Conservation (phyloP, 1,140 invertebrate genomes). For the Drosophila neocordata region DNA sequence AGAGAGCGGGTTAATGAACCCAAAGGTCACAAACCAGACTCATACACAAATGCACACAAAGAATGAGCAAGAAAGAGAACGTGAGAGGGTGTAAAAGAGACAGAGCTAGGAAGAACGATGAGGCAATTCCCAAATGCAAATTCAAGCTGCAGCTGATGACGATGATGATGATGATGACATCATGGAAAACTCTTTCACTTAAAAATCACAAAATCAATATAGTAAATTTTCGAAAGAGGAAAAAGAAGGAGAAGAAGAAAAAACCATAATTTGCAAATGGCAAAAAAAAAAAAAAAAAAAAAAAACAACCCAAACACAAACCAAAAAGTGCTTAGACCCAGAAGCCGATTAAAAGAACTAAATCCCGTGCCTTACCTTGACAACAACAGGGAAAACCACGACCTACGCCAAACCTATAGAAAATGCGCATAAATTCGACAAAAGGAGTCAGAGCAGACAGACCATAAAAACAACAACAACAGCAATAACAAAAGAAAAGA, state of each 20-base stretch:
- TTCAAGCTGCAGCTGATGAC: slow-evolving; percentile 34
- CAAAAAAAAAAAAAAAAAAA: not conserved
- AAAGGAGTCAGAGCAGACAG: slow-evolving; percentile 35
- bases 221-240: not conserved
- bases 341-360: slow-evolving; percentile 37
- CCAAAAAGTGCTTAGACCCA: slow-evolving; percentile 1
- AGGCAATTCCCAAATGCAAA: slow-evolving; percentile 46
- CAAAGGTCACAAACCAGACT: slow-evolving; percentile 68
- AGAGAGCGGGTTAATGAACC: slow-evolving; percentile 56
- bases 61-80: not conserved
- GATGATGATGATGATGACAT: slow-evolving; percentile 50
- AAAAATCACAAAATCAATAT: slow-evolving; percentile 13
- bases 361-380: slow-evolving; percentile 79
- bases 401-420: slow-evolving; percentile 80
- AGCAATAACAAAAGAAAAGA: slow-evolving; percentile 27
- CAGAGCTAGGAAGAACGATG: slow-evolving; percentile 22
- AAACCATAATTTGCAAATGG: slow-evolving; percentile 33
- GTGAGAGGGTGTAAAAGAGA: slow-evolving; percentile 5
- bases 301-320: not conserved
- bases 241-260: not conserved
- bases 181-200: slow-evolving; percentile 41
- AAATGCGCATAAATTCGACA: slow-evolving; percentile 79
- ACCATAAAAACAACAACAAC: slow-evolving; percentile 49
- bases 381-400: slow-evolving; percentile 67
- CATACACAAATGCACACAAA: slow-evolving; percentile 31